phyloP scores from a whole-genome alignment of 2,797 vertebrate genomes.

The Malurus leucopterus region DNA sequence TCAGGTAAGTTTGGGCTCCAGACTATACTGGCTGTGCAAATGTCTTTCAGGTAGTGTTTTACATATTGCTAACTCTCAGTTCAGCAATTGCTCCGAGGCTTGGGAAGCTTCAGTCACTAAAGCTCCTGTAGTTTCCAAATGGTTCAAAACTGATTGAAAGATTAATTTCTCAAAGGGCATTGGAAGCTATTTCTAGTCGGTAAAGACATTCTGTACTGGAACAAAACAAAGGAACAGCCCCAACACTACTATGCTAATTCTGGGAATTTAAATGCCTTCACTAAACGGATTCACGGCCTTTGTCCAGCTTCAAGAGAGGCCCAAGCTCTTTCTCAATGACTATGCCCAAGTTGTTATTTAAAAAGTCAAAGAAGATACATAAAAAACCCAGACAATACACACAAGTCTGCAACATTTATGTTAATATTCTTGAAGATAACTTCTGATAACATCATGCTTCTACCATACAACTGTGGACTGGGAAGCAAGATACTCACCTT shows the following conservation, averaged over 20 bases:
- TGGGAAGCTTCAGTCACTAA: neutral
- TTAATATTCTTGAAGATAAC: neutral
- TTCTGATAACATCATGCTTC: neutral
- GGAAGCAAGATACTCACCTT: conserved; percentile 64
- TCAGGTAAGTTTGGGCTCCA: neutral
- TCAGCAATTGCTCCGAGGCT: neutral
- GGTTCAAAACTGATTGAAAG: neutral
- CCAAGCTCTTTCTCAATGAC: neutral
- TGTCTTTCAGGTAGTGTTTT: neutral
- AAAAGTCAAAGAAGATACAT: neutral
- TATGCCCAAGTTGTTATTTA: neutral
- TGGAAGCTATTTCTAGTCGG: neutral
- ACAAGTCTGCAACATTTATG: neutral
- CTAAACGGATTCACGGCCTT: neutral
- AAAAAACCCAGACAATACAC: neutral
- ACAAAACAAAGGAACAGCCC: neutral
- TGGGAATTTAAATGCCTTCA: neutral
- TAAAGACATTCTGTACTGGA: neutral
- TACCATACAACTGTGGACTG: neutral
- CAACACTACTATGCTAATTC: neutral
- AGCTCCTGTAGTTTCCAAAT: neutral
- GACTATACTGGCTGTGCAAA: neutral
- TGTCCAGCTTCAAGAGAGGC: neutral
- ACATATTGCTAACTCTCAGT: neutral
- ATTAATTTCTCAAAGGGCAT: neutral